phyloP scores from a whole-genome alignment of 2,888 invertebrate genomes.

The Drosophila neonasuta region DNA sequence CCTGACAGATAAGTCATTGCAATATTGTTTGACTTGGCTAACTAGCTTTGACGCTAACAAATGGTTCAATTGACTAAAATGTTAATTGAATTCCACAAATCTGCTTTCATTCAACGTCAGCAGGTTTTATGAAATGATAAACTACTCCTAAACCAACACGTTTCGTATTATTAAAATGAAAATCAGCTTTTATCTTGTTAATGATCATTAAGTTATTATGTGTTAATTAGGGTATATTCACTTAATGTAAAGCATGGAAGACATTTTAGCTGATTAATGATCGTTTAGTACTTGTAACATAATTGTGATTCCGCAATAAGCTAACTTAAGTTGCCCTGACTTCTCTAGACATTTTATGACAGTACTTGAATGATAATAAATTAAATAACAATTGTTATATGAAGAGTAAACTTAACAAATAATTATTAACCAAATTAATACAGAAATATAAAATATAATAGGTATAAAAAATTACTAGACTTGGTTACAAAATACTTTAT shows the following conservation, averaged over 20 bases:
- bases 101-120: constrained; percentile 8
- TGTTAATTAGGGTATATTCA: not conserved
- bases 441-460: too few relatives aligned
- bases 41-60: constrained; percentile 32
- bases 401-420: too few relatives aligned
- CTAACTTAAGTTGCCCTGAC: too few relatives aligned
- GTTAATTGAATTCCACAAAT: constrained; percentile 28
- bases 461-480: too few relatives aligned
- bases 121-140: constrained; percentile 13
- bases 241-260: not conserved
- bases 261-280: not conserved
- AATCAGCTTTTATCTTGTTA: not conserved
- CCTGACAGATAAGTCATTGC: constrained; percentile 24
- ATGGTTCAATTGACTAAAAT: constrained; percentile 33
- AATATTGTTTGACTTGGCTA: constrained; percentile 4
- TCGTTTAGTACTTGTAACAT: not conserved
- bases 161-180: not conserved
- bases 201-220: not conserved
- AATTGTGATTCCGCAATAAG: not conserved
- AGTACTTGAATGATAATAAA: too few relatives aligned
- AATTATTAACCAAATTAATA: too few relatives aligned
- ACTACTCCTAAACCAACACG: not conserved
- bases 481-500: too few relatives aligned
- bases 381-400: too few relatives aligned
- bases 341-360: too few relatives aligned